These are phyloP conservation scores for Tetanocera ferruginea DNA, from an alignment of 2,888 invertebrate species.

Conservation along the genomic window DNA sequence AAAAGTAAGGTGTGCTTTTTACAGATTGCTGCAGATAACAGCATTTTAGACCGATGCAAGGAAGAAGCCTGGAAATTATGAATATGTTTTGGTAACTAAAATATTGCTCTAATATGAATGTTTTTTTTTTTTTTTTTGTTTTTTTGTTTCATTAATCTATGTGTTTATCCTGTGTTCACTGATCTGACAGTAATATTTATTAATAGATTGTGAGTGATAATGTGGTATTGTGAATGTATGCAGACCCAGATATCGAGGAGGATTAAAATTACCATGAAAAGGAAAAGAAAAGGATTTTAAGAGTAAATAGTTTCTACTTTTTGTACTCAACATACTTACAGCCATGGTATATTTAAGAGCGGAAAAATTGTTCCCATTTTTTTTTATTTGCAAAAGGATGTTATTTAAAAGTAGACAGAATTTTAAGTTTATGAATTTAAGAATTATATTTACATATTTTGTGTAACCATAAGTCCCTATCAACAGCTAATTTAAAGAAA, in stretches of 20 bases:
- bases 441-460: neutral
- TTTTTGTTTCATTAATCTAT: neutral
- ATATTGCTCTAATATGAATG: neutral
- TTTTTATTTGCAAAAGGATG: neutral
- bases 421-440: neutral
- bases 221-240: neutral
- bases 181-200: neutral
- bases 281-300: neutral
- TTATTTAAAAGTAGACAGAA: neutral
- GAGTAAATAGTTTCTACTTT: neutral
- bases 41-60: neutral
- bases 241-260: too few species aligned
- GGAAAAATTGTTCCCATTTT: neutral
- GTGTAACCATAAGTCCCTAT: neutral
- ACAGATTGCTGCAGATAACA: neutral
- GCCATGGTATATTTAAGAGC: neutral
- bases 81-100: neutral
- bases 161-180: neutral
- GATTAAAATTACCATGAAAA: neutral
- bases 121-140: neutral
- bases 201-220: neutral
- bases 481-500: neutral
- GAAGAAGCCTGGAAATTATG: neutral
- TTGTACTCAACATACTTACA: neutral
- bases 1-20: neutral